Evolutionary conservation across 2,888 invertebrate genomes (phyloP), one percentile per base, ranked within the genome.

Genomic region (Andrena hattorfiana): DNA sequence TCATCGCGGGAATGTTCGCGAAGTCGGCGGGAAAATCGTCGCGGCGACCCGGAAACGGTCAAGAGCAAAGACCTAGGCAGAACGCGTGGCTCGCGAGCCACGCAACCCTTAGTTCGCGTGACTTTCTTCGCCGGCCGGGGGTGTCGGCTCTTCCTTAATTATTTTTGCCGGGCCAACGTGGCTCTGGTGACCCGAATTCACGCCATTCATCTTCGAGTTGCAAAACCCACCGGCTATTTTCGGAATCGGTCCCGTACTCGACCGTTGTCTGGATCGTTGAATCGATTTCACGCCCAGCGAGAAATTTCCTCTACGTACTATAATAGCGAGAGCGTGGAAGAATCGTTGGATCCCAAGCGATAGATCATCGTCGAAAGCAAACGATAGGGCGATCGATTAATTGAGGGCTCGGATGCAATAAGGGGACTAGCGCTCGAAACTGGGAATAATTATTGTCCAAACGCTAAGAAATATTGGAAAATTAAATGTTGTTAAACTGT

Each of bases 61-160:
- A 91, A 91, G 92, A 88, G 91, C 92, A 92, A 93, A 92, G 91
- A 92, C 92, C 92, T 86, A 87, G 83, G 75, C 79, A 89, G 91
- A 92, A 93, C 91, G 89, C 84, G 68, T 54, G 85, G 83, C 90
- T 83, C 86, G 87, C 87, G 83, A 83, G 77, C 60, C 76, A 80
- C 76, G 85, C 86, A 85, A 90, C 87, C 73, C 89, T 85, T 87
- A 32, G 71, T 26, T 42, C 71, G n/a, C 81, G 81, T 32, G 59
- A 70, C 71, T 26, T 48, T 79, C 54, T 60, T 68, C 28, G 62
- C 32, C 28, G 62, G 23, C 35, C 28, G 64, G 30, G 63, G 68
- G 64, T 26, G 66, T 60, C 66, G n/a, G 35, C 74, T 71, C 74
- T 78, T 35, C 49, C 77, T 64, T 73, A 70, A 76, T 85, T 89